These are phyloP conservation scores for Serinus canaria DNA, from an alignment of 2,113 vertebrate species.

Conservation along the genomic window DNA sequence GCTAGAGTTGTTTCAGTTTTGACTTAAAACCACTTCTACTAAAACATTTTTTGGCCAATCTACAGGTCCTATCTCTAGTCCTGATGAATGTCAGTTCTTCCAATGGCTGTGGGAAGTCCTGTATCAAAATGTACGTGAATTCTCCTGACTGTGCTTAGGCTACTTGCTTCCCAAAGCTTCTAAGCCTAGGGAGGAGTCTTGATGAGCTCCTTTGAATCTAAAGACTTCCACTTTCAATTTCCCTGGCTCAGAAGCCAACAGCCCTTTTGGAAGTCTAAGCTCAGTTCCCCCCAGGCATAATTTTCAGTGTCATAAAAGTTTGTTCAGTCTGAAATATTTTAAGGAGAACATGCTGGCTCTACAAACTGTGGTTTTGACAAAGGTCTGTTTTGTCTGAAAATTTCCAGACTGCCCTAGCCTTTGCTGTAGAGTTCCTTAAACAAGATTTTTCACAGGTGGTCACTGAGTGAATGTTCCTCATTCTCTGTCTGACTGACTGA, in stretches of 20 bases:
- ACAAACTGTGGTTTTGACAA: background rate
- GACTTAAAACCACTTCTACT: background rate
- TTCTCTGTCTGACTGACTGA: slow-evolving; percentile 14
- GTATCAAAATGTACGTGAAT: background rate
- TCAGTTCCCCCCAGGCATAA: background rate
- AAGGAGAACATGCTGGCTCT: background rate
- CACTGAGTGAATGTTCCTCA: slow-evolving; percentile 12
- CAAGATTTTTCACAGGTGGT: slow-evolving; percentile 14
- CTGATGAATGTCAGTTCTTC: background rate
- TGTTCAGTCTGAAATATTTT: background rate
- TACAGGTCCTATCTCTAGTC: background rate
- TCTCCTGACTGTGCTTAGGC: background rate
- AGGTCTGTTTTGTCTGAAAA: background rate
- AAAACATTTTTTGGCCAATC: background rate
- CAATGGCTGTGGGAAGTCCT: background rate
- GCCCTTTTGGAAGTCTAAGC: background rate
- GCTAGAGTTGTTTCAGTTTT: background rate
- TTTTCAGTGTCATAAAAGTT: background rate
- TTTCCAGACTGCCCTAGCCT: background rate
- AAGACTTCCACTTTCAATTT: background rate
- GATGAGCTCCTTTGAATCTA: background rate
- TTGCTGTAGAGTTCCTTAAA: slow-evolving; percentile 24
- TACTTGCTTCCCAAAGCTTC: background rate
- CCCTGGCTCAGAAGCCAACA: background rate
- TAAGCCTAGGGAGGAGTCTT: background rate